Percentiles rank a stretch among this genome's conserved stretches.
Conservation (phyloP, 2,888 invertebrate species). For the Apeira syringaria region DNA sequence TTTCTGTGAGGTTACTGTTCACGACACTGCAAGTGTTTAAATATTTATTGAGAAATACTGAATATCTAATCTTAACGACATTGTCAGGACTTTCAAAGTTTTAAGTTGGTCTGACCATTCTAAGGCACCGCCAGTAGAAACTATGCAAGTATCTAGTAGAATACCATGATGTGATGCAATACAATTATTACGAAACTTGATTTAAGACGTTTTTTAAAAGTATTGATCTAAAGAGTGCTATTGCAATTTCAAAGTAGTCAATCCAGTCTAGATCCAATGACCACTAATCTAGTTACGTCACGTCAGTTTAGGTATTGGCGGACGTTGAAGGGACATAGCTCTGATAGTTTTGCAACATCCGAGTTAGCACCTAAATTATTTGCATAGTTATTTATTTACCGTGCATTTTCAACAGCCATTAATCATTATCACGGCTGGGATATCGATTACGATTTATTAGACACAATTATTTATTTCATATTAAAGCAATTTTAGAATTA, state of each 20-base stretch:
- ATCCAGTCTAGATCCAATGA: constrained; percentile 17
- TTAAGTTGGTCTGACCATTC: constrained; percentile 5
- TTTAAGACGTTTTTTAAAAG: constrained; percentile 11
- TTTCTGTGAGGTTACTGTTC: constrained; percentile 8
- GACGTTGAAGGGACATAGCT: constrained; percentile 7
- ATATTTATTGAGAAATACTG: constrained; percentile 22
- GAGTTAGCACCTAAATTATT: not conserved
- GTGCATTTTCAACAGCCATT: not conserved
- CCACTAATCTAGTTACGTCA: constrained; percentile 16
- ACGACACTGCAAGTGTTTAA: constrained; percentile 5
- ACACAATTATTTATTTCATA: not conserved
- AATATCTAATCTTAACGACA: constrained; percentile 16
- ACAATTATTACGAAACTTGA: constrained; percentile 2
- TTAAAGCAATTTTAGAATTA: not conserved
- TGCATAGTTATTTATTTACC: not conserved
- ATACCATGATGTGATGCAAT: constrained; percentile 1
- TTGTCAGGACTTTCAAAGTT: constrained; percentile 11
- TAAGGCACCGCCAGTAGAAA: constrained; percentile 8
- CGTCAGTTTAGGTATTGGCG: constrained; percentile 6
- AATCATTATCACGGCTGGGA: constrained; percentile 1
- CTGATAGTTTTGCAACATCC: constrained; percentile 18
- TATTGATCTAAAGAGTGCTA: constrained; percentile 12
- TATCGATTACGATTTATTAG: not conserved
- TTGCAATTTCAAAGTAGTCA: constrained; percentile 15
- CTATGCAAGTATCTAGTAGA: not conserved